A percentile compares a stretch with the other conserved stretches of the same genome.
These are phyloP conservation scores for Phainopepla nitens DNA, from an alignment of 2,113 vertebrate genomes.

Conservation along the genomic window DNA sequence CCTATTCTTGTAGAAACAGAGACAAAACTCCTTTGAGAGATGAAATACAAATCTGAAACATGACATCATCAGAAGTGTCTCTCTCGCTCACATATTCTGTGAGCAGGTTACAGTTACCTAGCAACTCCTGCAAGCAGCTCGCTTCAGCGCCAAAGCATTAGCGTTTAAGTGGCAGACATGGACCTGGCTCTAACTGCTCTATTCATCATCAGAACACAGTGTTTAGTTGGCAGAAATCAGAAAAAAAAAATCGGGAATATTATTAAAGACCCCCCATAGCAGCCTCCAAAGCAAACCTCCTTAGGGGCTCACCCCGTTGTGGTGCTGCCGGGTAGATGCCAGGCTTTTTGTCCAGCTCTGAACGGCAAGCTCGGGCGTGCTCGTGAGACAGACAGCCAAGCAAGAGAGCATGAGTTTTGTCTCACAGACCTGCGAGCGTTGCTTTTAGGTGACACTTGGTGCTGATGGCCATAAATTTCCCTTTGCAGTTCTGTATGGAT, in stretches of 20 bases:
- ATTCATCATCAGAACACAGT: fast-evolving
- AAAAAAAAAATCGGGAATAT: not conserved
- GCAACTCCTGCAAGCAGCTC: slow-evolving; percentile 31
- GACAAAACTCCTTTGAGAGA: not conserved
- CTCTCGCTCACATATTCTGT: not conserved
- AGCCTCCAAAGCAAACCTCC: not conserved
- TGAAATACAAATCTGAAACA: not conserved
- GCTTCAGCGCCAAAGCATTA: not conserved
- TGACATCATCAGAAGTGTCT: slow-evolving; percentile 19
- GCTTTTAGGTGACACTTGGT: not conserved
- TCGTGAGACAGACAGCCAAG: not conserved
- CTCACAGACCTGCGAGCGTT: not conserved
- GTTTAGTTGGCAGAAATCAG: not conserved
- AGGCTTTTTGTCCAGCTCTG: not conserved
- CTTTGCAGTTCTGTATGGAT: not conserved
- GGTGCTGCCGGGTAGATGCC: not conserved
- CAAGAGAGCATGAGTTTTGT: not conserved
- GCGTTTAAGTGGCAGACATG: not conserved
- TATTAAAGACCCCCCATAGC: not conserved
- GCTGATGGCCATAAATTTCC: not conserved
- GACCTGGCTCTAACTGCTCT: not conserved
- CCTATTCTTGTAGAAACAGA: not conserved
- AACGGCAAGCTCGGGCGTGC: not conserved
- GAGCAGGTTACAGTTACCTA: slow-evolving; percentile 48
- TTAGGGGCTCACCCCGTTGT: fast-evolving